Evolutionary conservation across 53 echinoderm and acorn worm species (phyloP).

Genomic region (Arbacia lixula): DNA sequence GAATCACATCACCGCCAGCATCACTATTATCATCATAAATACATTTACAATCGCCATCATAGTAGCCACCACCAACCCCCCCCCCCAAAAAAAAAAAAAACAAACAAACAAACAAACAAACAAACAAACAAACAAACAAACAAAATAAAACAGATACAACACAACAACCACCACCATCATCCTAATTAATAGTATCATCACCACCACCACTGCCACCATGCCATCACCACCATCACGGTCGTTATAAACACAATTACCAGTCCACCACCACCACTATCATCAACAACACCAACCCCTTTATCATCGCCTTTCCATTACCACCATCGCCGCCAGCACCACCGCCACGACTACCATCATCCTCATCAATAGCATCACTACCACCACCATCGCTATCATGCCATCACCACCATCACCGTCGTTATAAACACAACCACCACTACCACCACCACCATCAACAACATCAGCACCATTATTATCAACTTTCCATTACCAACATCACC

Average conservation of each 20-base stretch:
- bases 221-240: not conserved
- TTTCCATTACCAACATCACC: conserved; percentile 16
- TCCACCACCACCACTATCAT: conserved; percentile 2
- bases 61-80: not conserved
- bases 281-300: not conserved
- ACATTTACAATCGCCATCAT: not conserved
- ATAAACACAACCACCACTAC: not conserved
- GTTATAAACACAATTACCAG: not conserved
- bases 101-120: not conserved
- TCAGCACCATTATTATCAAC: conserved; percentile 2
- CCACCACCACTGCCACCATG: not conserved
- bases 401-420: conserved; percentile 9
- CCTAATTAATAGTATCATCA: not conserved
- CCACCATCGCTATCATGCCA: not conserved
- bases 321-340: not conserved
- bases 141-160: not conserved
- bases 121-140: not conserved
- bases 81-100: not conserved
- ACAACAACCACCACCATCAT: not conserved
- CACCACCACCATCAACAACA: conserved; percentile 12
- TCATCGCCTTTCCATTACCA: not conserved
- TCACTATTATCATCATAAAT: not conserved
- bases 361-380: not conserved
- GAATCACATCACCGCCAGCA: not conserved
- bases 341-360: not conserved